phyloP scores from a whole-genome alignment of 2,888 invertebrate species.

The Sesia bembeciformis region DNA sequence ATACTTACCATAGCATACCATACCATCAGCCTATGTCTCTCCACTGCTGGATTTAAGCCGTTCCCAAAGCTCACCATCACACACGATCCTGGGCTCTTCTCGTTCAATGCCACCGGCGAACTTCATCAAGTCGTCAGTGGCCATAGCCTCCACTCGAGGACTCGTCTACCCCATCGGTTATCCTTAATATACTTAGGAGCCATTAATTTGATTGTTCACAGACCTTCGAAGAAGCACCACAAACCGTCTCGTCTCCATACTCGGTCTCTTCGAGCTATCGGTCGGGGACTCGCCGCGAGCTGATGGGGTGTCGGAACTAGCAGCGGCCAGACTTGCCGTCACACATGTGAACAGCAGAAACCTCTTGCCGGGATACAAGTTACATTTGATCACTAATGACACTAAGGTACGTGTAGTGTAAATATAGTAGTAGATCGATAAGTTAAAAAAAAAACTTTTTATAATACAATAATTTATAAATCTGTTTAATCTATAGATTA shows the following conservation, averaged over 20 bases:
- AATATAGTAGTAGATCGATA: no score
- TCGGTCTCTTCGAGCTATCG: conserved; percentile 87
- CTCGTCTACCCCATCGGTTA: background rate
- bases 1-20: no score
- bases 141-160: no score
- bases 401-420: conserved; percentile 78
- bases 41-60: no score
- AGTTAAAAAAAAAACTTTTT: no score
- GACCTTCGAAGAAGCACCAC: conserved; percentile 30
- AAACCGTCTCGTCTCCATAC: conserved; percentile 75
- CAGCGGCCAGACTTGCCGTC: conserved; percentile 86
- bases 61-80: no score
- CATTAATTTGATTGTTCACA: conserved; percentile 14
- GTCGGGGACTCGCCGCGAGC: conserved; percentile 76
- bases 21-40: no score
- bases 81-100: no score
- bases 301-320: conserved; percentile 83
- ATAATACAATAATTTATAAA: no score
- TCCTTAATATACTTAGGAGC: background rate
- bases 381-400: conserved; percentile 87
- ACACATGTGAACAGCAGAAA: conserved; percentile 83
- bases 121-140: no score
- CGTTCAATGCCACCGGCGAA: no score
- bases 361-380: conserved; percentile 81
- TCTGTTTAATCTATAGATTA: no score